Evolutionary conservation across 2,797 vertebrate genomes (phyloP), one percentile per base, ranked within the genome.

Genomic region (Sebastes matsubarae): DNA sequence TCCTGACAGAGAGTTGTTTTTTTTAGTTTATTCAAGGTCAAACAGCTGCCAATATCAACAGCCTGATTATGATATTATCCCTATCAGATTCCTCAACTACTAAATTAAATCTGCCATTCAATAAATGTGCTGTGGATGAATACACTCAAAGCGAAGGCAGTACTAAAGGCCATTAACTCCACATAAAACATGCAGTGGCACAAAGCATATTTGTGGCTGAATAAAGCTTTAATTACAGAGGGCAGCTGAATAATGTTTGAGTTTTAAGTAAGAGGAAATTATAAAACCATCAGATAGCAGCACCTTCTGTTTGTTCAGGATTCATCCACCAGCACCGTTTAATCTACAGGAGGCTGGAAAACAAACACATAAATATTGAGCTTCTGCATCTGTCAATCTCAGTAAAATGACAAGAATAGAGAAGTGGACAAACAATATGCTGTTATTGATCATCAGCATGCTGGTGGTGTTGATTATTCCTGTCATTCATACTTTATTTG

Each of bases 311-410:
- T 96, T 96, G 93, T 85, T 91, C 82, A 93, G 91, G 76, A 68
- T 91, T 92, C 75, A 88, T 89, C 92, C 92, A 89, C 92, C 95
- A 91, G 89, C 86, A 52, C 87, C 88, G 79, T 92, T 90, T 91
- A 88, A 89, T 95, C 91, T 94, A 91, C 94, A 92, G 87, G 83
- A 93, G 89, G 89, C 88, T 89, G 92, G 93, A 93, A 93, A 93
- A 91, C 87, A 83, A 90, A 86, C 84, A 95, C 83, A 90, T 90
- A 94, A 95, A 95, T 95, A 95, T 95, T 96, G 95, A 94, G 92
- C 88, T 93, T 94, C 91, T 93, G 84, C 88, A 92, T 93, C 72
- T 90, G 85, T 82, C 66, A 81, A 71, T 82, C 75, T 83, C 82
- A 75, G 46, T 81, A 77, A 84, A 89, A 84, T 73, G 59, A 77